A percentile compares a stretch with the other conserved stretches of the same genome.
phyloP scores from a whole-genome alignment of 1,140 invertebrate species.

The Procambarus virginalis region DNA sequence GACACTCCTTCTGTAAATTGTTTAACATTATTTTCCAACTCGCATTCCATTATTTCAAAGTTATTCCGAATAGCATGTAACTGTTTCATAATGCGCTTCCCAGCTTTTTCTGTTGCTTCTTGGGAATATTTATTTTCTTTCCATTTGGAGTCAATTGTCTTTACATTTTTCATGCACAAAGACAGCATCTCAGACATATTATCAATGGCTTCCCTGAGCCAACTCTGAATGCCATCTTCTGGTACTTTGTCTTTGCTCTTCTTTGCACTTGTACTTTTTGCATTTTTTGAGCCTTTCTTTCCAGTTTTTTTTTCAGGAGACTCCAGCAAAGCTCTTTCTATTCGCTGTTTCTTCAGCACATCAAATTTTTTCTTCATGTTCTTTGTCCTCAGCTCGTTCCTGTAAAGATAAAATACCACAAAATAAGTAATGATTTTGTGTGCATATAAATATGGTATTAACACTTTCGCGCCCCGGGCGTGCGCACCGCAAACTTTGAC shows the following conservation, averaged over 20 bases:
- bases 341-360: not conserved
- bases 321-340: not conserved
- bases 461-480: too few relatives aligned
- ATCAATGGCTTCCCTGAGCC: constrained; percentile 22
- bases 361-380: constrained; percentile 44
- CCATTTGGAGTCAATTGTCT: constrained; percentile 37
- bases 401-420: constrained; percentile 6
- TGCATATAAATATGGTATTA: too few relatives aligned
- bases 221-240: not conserved
- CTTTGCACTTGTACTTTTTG: not conserved
- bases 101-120: constrained; percentile 40
- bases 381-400: constrained; percentile 28
- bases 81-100: constrained; percentile 35
- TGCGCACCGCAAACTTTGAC: too few relatives aligned
- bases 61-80: constrained; percentile 30
- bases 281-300: not conserved
- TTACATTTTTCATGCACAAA: constrained; percentile 42
- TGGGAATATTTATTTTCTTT: constrained; percentile 26
- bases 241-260: not conserved
- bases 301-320: not conserved
- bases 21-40: not conserved
- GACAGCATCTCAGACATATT: constrained; percentile 45
- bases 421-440: too few relatives aligned
- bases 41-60: constrained; percentile 35
- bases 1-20: not conserved